phyloP scores from a whole-genome alignment of 2,888 invertebrate genomes.

The Himalopsyche japonica region DNA sequence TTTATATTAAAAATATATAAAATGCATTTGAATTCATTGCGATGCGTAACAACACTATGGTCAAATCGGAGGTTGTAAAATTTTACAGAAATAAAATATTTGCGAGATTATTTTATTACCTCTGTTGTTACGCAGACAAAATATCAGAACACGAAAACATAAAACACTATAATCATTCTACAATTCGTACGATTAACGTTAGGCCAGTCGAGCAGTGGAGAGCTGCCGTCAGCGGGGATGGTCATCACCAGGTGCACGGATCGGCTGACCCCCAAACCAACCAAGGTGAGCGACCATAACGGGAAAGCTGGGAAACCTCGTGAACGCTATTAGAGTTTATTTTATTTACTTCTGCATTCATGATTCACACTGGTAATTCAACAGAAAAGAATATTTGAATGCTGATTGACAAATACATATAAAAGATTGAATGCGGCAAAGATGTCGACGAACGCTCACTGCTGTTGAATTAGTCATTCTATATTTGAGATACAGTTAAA shows the following conservation, averaged over 20 bases:
- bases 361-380: not conserved
- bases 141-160: not conserved
- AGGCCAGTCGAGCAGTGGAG: not conserved
- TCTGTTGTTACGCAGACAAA: not conserved
- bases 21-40: too few relatives aligned
- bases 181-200: not conserved
- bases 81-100: too few relatives aligned
- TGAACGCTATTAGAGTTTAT: not conserved
- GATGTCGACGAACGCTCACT: not conserved
- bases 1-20: too few relatives aligned
- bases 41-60: too few relatives aligned
- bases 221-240: not conserved
- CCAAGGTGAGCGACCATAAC: not conserved
- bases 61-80: too few relatives aligned
- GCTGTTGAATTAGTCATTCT: too few relatives aligned
- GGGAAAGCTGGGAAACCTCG: not conserved
- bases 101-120: not conserved
- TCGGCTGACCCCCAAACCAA: not conserved
- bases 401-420: not conserved
- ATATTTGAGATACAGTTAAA: too few relatives aligned
- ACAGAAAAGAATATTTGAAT: not conserved
- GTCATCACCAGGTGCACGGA: not conserved
- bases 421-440: not conserved
- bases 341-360: not conserved
- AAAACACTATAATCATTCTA: not conserved